Conservation (phyloP, 2,888 invertebrate species). For the Glyphotaelius pellucidus region DNA sequence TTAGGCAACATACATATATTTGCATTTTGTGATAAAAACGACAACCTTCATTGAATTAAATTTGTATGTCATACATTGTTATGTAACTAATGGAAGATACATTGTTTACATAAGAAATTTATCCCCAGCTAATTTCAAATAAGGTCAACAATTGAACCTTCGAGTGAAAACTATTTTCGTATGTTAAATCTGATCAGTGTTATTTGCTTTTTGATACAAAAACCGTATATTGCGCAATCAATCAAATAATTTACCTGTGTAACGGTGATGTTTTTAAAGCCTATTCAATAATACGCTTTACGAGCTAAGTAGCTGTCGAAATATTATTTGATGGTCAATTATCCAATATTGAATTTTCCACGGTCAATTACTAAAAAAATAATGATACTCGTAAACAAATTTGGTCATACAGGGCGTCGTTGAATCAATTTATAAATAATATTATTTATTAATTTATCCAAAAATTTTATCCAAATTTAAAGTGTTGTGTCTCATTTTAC, state of each 20-base stretch:
- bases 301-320: background rate
- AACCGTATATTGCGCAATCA: background rate
- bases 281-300: background rate
- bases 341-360: slow-evolving; percentile 3
- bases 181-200: background rate
- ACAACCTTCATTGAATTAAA: background rate
- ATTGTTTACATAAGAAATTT: background rate
- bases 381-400: background rate
- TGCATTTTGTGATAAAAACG: background rate
- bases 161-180: background rate
- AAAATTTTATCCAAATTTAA: too few relatives aligned
- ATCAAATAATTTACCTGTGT: background rate
- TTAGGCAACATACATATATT: background rate
- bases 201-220: background rate
- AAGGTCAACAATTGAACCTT: background rate
- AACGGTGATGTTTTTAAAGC: background rate
- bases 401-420: background rate
- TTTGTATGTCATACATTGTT: background rate
- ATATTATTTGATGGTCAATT: background rate
- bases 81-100: background rate
- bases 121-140: background rate
- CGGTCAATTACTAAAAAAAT: slow-evolving; percentile 3
- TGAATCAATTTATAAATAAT: background rate
- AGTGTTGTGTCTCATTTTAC: too few relatives aligned
- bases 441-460: too few relatives aligned